Evolutionary conservation across 2,888 invertebrate genomes (phyloP).

Genomic region (Aphelenchoides bicaudatus): DNA sequence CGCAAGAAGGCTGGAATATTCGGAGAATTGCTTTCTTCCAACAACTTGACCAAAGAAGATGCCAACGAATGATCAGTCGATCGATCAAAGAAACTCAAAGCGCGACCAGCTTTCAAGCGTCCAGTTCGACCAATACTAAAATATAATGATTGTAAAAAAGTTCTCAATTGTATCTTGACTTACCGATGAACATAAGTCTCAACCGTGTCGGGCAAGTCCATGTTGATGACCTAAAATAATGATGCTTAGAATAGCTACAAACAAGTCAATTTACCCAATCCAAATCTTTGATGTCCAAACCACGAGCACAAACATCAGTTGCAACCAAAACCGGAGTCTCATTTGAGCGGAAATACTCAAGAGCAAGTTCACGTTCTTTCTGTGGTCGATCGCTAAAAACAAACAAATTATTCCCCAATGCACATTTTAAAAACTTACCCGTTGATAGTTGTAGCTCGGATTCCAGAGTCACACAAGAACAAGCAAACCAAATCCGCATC

Average conservation of each 20-base stretch:
- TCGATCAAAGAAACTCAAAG: constrained; percentile 37
- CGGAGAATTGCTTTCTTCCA: too few relatives aligned
- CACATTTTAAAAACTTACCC: constrained; percentile 47
- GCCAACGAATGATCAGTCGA: too few relatives aligned
- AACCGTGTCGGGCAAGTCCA: constrained; percentile 62
- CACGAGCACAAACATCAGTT: constrained; percentile 88
- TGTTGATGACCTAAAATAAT: constrained; percentile 62
- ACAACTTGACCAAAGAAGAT: too few relatives aligned
- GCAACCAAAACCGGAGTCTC: constrained; percentile 79
- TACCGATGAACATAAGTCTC: constrained; percentile 65
- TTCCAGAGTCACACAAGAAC: constrained; percentile 23
- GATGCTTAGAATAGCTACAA: not conserved
- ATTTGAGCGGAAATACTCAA: constrained; percentile 70
- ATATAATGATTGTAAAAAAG: too few relatives aligned
- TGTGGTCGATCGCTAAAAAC: constrained; percentile 68
- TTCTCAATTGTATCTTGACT: too few relatives aligned
- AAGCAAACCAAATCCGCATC: constrained; percentile 37
- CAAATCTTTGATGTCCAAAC: constrained; percentile 77
- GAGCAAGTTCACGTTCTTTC: constrained; percentile 72
- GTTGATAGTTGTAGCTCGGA: constrained; percentile 35
- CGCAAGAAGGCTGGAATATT: too few relatives aligned
- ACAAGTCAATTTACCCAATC: constrained; percentile 61
- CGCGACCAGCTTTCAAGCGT: constrained; percentile 56
- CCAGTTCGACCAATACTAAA: constrained; percentile 66
- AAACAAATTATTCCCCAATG: too few relatives aligned